phyloP scores from a whole-genome alignment of 2,888 invertebrate species.

The Conus canariensis region DNA sequence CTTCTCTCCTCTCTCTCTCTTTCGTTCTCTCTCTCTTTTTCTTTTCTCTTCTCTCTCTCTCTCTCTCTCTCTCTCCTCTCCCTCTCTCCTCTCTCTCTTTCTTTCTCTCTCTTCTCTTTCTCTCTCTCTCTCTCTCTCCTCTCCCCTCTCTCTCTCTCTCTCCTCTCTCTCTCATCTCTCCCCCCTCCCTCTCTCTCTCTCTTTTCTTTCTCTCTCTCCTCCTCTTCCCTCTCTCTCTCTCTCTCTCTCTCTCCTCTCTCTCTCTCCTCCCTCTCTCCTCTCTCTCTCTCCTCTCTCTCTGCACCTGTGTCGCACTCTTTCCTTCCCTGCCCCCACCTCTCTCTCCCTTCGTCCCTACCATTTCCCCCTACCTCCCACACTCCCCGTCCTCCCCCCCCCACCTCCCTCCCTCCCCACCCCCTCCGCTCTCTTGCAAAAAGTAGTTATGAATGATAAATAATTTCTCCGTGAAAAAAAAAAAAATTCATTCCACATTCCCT shows the following conservation, averaged over 20 bases:
- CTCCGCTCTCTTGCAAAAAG: too few relatives aligned
- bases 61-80: too few relatives aligned
- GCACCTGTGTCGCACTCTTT: too few relatives aligned
- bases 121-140: background rate
- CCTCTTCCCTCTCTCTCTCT: background rate
- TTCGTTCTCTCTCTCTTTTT: background rate
- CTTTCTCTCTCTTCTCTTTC: background rate
- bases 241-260: slow-evolving; percentile 11
- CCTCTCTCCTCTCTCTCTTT: background rate
- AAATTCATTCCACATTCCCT: too few relatives aligned
- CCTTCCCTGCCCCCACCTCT: background rate
- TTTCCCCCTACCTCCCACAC: background rate
- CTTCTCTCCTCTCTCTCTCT: background rate
- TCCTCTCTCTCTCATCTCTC: slow-evolving; percentile 10
- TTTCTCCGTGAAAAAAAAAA: too few relatives aligned
- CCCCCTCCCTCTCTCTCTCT: slow-evolving; percentile 1
- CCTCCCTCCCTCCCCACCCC: too few relatives aligned
- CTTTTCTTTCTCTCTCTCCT: background rate
- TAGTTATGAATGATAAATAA: too few relatives aligned
- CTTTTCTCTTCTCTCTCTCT: background rate
- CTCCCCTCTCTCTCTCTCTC: background rate
- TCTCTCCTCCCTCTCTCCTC: background rate
- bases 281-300: too few relatives aligned
- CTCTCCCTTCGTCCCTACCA: background rate
- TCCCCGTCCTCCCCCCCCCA: too few relatives aligned